Conservation (phyloP, 2,888 invertebrate species). For the Lasius platythorax region DNA sequence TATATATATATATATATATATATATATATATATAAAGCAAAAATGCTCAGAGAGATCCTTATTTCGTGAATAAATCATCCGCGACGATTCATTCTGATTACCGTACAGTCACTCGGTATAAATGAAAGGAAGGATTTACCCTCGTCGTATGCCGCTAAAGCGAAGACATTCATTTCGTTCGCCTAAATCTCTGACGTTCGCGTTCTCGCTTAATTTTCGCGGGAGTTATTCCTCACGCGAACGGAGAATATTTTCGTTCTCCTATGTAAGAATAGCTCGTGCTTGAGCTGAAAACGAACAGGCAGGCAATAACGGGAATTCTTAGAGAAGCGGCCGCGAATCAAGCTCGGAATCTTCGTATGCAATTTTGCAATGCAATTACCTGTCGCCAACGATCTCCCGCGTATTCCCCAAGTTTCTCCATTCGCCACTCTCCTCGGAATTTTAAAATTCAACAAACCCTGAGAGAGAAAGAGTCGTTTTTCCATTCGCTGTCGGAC, state of each 20-base stretch:
- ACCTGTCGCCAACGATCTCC: constrained; percentile 67
- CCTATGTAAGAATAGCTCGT: constrained; percentile 24
- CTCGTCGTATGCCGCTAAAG: constrained; percentile 40
- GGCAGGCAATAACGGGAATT: constrained; percentile 61
- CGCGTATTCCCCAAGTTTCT: constrained; percentile 63
- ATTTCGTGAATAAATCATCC: constrained; percentile 47
- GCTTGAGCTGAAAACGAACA: constrained; percentile 16
- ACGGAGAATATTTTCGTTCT: constrained; percentile 4
- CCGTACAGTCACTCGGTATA: constrained; percentile 33
- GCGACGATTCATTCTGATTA: constrained; percentile 48
- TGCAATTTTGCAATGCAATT: constrained; percentile 74
- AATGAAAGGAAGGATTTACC: constrained; percentile 50
- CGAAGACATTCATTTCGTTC: constrained; percentile 59
- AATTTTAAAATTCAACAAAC: constrained; percentile 72
- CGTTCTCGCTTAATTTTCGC: constrained; percentile 61
- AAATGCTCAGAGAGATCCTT: background rate
- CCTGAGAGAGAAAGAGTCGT: constrained; percentile 56
- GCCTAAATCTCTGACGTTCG: constrained; percentile 25
- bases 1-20: background rate
- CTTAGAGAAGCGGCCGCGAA: constrained; percentile 19
- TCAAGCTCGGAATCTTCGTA: constrained; percentile 64
- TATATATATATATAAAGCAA: background rate
- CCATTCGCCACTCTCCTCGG: constrained; percentile 29
- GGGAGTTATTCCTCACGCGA: constrained; percentile 23
- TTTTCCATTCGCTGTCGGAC: constrained; percentile 59